These are phyloP conservation scores for Pyrocoelia pectoralis DNA, from an alignment of 2,888 invertebrate genomes.

Conservation along the genomic window DNA sequence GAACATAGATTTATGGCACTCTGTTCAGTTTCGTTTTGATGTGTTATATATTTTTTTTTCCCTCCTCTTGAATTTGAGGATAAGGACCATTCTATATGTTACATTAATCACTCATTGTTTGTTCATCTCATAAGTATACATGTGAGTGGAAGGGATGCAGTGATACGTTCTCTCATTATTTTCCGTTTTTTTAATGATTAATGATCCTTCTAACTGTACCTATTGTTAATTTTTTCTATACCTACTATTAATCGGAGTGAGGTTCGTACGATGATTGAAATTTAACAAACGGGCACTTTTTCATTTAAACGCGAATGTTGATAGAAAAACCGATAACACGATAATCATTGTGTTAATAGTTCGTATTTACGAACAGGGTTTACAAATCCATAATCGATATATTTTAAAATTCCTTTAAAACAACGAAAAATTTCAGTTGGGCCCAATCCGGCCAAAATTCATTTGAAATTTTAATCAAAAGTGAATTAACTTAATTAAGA, in stretches of 20 bases:
- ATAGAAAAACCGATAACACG: too few species aligned
- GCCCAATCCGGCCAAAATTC: too few species aligned
- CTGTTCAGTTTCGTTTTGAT: constrained; percentile 1
- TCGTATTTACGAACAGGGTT: too few species aligned
- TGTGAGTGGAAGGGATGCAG: not conserved
- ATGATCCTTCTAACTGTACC: not conserved
- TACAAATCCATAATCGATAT: too few species aligned
- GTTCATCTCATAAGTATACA: constrained; percentile 1
- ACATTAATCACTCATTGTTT: constrained; percentile 10
- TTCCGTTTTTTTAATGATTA: constrained; percentile 9
- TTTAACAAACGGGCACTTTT: too few species aligned
- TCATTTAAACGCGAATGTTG: too few species aligned
- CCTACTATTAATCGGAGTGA: not conserved
- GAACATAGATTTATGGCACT: not conserved
- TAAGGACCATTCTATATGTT: not conserved
- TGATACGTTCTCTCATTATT: constrained; percentile 6
- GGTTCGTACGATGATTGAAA: too few species aligned
- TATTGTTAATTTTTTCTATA: not conserved
- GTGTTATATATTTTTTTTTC: not conserved
- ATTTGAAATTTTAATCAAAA: too few species aligned
- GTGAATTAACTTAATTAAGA: too few species aligned
- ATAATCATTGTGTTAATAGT: too few species aligned
- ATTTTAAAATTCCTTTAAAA: too few species aligned
- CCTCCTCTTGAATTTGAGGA: not conserved
- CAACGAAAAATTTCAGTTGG: too few species aligned